Conservation (phyloP, 2,888 invertebrate species). For the Ypsolopha sequella region DNA sequence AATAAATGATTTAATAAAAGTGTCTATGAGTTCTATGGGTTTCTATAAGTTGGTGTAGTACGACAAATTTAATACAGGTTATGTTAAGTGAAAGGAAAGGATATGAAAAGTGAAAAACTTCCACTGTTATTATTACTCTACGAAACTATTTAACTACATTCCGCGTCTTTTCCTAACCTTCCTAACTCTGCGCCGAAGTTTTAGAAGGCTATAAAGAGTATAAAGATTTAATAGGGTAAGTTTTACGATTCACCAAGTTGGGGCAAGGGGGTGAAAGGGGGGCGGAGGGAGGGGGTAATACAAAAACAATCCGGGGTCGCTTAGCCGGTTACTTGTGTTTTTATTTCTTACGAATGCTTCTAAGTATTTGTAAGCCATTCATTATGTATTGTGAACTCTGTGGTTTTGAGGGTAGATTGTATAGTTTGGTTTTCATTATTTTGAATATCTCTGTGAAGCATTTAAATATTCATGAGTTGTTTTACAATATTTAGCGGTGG, state of each 20-base stretch:
- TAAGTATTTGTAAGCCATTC: background rate
- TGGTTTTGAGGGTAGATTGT: background rate
- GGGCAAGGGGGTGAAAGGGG: slow-evolving; percentile 7
- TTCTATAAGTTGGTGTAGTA: too few species aligned
- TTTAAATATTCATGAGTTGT: too few species aligned
- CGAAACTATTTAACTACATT: too few species aligned
- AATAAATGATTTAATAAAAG: too few species aligned
- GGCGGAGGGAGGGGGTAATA: slow-evolving; percentile 14
- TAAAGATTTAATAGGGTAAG: slow-evolving; percentile 63
- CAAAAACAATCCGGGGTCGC: slow-evolving; percentile 12
- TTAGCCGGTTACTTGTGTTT: slow-evolving; percentile 14
- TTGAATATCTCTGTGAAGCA: too few species aligned
- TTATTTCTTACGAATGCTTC: slow-evolving; percentile 2
- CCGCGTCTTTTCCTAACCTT: background rate
- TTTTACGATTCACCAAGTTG: slow-evolving; percentile 33
- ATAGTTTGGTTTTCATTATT: too few species aligned
- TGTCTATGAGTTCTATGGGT: too few species aligned
- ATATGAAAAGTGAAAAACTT: too few species aligned
- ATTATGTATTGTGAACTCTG: background rate
- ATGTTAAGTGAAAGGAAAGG: too few species aligned
- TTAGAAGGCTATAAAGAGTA: slow-evolving; percentile 48
- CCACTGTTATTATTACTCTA: too few species aligned
- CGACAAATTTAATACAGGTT: too few species aligned
- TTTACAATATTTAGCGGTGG: too few species aligned
- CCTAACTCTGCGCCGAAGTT: slow-evolving; percentile 13